phyloP scores from a whole-genome alignment of 2,888 invertebrate species.

The Sinelater perroti region DNA sequence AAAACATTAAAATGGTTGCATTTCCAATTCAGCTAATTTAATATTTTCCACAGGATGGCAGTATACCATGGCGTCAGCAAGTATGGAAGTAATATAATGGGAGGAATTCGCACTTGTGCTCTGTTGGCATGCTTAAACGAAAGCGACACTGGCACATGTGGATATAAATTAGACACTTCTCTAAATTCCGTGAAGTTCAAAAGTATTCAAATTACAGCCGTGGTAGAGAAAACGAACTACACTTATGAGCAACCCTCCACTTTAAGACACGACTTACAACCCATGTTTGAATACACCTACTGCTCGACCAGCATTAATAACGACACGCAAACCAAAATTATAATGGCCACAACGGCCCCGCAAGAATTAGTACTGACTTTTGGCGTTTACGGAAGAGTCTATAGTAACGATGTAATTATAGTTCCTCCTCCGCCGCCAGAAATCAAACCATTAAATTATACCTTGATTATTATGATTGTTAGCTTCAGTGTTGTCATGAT shows the following conservation, averaged over 20 bases:
- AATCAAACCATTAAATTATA: slow-evolving; percentile 10
- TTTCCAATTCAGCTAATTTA: not conserved
- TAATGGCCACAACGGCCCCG: slow-evolving; percentile 38
- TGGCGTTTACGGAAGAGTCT: slow-evolving; percentile 45
- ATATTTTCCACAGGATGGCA: slow-evolving; percentile 33
- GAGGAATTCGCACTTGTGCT: slow-evolving; percentile 45
- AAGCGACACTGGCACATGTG: slow-evolving; percentile 38
- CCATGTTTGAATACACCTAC: slow-evolving; percentile 41
- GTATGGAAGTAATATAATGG: slow-evolving; percentile 34
- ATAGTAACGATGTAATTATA: slow-evolving; percentile 10
- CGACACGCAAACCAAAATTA: slow-evolving; percentile 30
- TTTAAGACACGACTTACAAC: slow-evolving; percentile 40
- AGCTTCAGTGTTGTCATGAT: slow-evolving; percentile 25
- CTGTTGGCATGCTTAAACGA: slow-evolving; percentile 42
- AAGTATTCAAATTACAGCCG: slow-evolving; percentile 37
- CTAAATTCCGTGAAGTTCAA: slow-evolving; percentile 29
- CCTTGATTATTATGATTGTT: slow-evolving; percentile 24
- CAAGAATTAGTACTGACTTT: slow-evolving; percentile 40
- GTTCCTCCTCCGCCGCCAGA: slow-evolving; percentile 5
- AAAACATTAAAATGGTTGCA: not conserved
- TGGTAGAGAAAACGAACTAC: slow-evolving; percentile 30
- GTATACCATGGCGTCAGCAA: slow-evolving; percentile 42
- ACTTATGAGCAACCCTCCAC: slow-evolving; percentile 44
- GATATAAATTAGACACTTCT: slow-evolving; percentile 24
- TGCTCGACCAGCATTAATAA: slow-evolving; percentile 37